Conservation (phyloP, 37 sponge, comb jelly and placozoan species). For the Bolinopsis microptera region DNA sequence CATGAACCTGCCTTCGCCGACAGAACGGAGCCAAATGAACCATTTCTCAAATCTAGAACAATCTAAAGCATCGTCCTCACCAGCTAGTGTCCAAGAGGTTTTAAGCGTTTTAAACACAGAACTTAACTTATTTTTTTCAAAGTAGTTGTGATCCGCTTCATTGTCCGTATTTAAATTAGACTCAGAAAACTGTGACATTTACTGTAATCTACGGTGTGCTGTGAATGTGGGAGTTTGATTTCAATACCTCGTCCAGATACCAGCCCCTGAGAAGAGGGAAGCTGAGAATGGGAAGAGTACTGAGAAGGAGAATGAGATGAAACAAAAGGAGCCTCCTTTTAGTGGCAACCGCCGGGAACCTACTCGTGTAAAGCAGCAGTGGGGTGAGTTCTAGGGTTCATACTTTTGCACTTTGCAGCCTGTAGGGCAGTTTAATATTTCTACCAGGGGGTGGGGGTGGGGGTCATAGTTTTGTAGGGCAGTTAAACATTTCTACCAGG, state of each 20-base stretch:
- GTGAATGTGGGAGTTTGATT: too few relatives aligned
- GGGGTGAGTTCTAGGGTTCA: background rate
- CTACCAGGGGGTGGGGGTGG: too few relatives aligned
- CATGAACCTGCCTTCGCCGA: slow-evolving; percentile 53
- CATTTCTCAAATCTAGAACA: background rate
- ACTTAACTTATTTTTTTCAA: too few relatives aligned
- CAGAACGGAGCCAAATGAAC: slow-evolving; percentile 2
- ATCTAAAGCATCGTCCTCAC: background rate
- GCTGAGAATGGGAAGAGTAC: background rate
- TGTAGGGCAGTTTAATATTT: too few relatives aligned
- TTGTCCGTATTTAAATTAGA: too few relatives aligned
- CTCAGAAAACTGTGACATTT: too few relatives aligned
- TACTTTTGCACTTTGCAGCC: background rate
- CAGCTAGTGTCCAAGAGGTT: background rate
- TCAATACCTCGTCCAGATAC: background rate
- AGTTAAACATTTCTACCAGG: too few relatives aligned
- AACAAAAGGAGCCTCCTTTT: background rate
- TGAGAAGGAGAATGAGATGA: background rate
- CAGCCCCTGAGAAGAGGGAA: background rate
- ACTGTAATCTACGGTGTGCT: too few relatives aligned
- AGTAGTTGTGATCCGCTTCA: too few relatives aligned
- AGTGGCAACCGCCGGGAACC: background rate
- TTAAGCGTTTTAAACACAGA: too few relatives aligned
- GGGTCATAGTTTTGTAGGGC: too few relatives aligned
- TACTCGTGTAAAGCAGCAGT: background rate